Evolutionary conservation across 2,888 invertebrate species (phyloP), one percentile per base, ranked within the genome.

Genomic region (Eudemis profundana): DNA sequence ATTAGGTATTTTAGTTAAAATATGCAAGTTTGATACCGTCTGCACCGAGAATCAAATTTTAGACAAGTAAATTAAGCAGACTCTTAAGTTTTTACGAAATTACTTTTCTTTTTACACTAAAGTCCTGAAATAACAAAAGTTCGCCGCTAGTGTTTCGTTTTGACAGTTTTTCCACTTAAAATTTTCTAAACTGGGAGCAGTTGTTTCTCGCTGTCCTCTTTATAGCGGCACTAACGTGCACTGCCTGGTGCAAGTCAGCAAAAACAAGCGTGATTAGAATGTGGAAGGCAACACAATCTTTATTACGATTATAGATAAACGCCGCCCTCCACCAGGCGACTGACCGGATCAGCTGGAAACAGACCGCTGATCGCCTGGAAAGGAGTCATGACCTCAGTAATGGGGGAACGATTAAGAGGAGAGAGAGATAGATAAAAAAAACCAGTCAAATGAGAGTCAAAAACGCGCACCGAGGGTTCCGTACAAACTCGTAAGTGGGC

Each of bases 161-260:
- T 59, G 47, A 47, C 57, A 59, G 57, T 46, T 59, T 59, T 59
- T 47, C 42, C 44, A 44, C 56, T 56, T 56, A 56, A 19, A 42
- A 29, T 56, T 56, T 56, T 56, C 56, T 56, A 56, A 56, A 56
- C 56, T 56, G 42, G 17, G 54, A 56, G 42, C 56, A 56, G 56
- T 56, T 56, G 42, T 56, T 54, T 56, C 56, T 44, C 42, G 29
- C 56, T 56, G 44, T 44, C 42, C 56, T 44, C 29, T 54, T 54
- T 56, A 19, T 19, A 56, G 56, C 29, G 56, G 40, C 56, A 29
- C 42, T 56, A 56, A 44, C 56, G 42, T 17, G 10, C n/a, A 29
- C 23, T 10, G 12, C 5, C 1, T n/a, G 56, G 56, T 17, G 1
- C 17, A 56, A 56, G 1, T 19, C 17, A 56, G 27, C 2, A n/a